Percentiles rank a stretch among this genome's conserved stretches.
Conservation (phyloP, 2,888 invertebrate species). For the Fabriciana adippe region DNA sequence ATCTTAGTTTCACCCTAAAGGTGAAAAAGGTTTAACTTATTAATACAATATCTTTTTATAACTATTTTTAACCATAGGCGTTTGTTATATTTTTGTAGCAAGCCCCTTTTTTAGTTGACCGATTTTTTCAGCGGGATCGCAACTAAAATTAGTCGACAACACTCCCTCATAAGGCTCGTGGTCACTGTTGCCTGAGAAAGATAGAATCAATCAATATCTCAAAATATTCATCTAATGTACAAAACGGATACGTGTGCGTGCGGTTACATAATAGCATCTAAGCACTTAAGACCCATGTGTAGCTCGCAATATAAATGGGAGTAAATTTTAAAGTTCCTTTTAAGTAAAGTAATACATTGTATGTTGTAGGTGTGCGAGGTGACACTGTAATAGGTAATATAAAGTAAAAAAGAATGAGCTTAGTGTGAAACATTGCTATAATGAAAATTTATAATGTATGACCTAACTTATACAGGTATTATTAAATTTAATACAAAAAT, state of each 20-base stretch:
- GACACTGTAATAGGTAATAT: background rate
- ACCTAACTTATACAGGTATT: background rate
- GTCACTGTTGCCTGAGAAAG: conserved; percentile 17
- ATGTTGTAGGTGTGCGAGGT: background rate
- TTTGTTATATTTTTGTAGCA: background rate
- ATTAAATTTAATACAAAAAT: background rate
- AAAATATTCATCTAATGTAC: background rate
- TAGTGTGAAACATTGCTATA: background rate
- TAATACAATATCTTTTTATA: background rate
- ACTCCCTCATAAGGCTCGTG: conserved; percentile 52
- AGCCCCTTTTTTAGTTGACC: conserved; percentile 54
- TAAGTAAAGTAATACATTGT: conserved; percentile 3
- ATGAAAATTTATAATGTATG: background rate
- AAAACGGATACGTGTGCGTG: background rate
- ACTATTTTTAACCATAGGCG: no score
- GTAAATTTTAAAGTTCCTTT: conserved; percentile 1
- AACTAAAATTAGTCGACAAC: conserved; percentile 65
- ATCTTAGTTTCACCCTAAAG: conserved; percentile 21
- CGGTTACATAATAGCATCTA: conserved; percentile 4
- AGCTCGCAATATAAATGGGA: background rate
- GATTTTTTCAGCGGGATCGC: conserved; percentile 70
- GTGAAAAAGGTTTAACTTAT: conserved; percentile 5
- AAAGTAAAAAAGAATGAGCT: background rate
- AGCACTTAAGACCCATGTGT: conserved; percentile 12
- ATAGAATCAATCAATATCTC: conserved; percentile 24